Evolutionary conservation across 2,113 vertebrate genomes (phyloP).

Genomic region (Lasiurus borealis): DNA sequence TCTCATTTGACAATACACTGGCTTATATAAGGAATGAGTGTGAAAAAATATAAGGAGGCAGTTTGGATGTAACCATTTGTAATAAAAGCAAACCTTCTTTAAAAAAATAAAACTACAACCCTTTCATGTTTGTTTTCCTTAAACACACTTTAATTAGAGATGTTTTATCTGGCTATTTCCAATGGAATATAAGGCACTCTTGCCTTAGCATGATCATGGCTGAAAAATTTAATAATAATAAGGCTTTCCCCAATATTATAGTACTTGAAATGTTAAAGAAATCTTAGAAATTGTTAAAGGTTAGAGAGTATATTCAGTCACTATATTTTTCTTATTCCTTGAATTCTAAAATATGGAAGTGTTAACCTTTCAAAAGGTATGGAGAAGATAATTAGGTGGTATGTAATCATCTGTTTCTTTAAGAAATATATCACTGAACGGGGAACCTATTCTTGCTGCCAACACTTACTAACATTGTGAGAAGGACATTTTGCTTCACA

Average conservation of each 20-base stretch:
- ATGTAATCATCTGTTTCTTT: constrained; percentile 93
- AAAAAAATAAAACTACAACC: background rate
- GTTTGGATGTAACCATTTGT: background rate
- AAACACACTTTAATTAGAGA: background rate
- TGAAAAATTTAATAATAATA: background rate
- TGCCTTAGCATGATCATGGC: background rate
- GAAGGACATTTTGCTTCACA: constrained; percentile 84
- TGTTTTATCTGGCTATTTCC: background rate
- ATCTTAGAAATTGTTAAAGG: constrained; percentile 72
- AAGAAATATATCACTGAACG: constrained; percentile 85
- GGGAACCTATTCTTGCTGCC: constrained; percentile 84
- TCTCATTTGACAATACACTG: background rate
- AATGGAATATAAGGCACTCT: background rate
- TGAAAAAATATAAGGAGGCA: background rate
- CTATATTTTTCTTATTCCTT: constrained; percentile 65
- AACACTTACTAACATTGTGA: constrained; percentile 82
- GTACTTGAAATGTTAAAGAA: constrained; percentile 78
- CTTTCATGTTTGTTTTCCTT: background rate
- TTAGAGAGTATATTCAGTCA: constrained; percentile 84
- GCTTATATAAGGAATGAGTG: background rate
- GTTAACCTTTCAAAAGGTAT: constrained; percentile 93
- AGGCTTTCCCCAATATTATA: background rate
- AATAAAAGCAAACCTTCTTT: background rate
- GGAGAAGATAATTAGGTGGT: constrained; percentile 88
- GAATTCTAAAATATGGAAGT: constrained; percentile 88